Percentiles rank a stretch among this genome's conserved stretches.
These are phyloP conservation scores for Psittacara wagleri DNA, from an alignment of 2,113 vertebrate genomes.

Conservation along the genomic window DNA sequence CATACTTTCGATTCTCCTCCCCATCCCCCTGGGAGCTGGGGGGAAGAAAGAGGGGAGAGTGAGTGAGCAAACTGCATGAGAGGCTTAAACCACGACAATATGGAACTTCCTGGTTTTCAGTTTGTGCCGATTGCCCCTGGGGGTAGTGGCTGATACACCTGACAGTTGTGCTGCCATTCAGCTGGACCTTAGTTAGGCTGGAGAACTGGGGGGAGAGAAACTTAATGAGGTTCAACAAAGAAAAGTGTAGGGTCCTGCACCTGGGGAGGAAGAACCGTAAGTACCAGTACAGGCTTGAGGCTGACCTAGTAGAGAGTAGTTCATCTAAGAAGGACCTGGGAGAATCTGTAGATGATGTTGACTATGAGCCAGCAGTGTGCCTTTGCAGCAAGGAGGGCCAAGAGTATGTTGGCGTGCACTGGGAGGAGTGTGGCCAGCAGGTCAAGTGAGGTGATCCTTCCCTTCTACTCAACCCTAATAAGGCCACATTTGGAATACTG, in stretches of 20 bases:
- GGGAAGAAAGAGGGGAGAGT: too few species aligned
- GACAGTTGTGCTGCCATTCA: background rate
- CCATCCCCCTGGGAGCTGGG: too few species aligned
- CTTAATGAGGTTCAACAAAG: background rate
- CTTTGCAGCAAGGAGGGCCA: background rate
- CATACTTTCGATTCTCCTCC: too few species aligned
- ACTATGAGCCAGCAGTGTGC: background rate
- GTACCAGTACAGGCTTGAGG: background rate
- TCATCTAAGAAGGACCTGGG: background rate
- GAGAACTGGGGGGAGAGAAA: background rate
- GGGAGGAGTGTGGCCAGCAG: background rate
- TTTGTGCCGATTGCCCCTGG: background rate
- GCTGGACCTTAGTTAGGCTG: background rate
- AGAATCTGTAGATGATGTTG: background rate
- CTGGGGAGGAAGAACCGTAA: background rate
- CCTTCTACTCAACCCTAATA: background rate
- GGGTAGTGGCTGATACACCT: background rate
- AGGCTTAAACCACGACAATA: too few species aligned
- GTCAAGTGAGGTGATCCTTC: background rate
- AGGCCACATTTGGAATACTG: background rate
- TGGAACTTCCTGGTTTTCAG: background rate
- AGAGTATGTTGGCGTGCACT: rapidly evolving
- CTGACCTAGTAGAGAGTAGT: background rate
- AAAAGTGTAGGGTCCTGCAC: background rate
- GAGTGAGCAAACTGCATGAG: too few species aligned